Evolutionary conservation across 1,140 invertebrate species (phyloP).

Genomic region (Zeugodacus cucurbitae): DNA sequence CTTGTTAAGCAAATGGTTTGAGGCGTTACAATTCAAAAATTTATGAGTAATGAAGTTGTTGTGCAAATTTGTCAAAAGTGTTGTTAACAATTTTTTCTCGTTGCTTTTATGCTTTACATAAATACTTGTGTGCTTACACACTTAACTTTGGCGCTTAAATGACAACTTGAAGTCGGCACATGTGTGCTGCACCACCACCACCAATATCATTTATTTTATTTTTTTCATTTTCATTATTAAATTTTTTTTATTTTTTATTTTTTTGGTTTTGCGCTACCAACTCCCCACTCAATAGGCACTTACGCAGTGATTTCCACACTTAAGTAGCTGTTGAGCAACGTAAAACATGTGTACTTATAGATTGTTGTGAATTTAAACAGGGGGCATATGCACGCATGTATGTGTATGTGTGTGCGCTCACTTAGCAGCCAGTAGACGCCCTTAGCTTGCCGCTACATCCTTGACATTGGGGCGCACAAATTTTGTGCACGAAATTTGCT

Average conservation of each 20-base stretch:
- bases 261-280: neutral
- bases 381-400: neutral
- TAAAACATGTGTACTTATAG: neutral
- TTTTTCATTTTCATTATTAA: neutral
- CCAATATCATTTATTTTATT: neutral
- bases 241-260: neutral
- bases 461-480: neutral
- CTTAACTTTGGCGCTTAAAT: neutral
- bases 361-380: neutral
- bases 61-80: slow-evolving; percentile 15
- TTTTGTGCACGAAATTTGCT: neutral
- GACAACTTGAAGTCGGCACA: neutral
- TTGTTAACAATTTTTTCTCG: neutral
- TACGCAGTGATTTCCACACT: neutral
- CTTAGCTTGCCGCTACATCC: neutral
- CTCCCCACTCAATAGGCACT: neutral
- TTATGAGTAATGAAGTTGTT: slow-evolving; percentile 11
- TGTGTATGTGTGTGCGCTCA: neutral
- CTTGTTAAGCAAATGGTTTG: neutral
- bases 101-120: neutral
- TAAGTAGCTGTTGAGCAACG: neutral
- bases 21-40: neutral
- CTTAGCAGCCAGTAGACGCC: neutral
- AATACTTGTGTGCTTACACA: neutral
- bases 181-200: neutral